These are phyloP conservation scores for Cygnus olor DNA, from an alignment of 2,797 vertebrate species.

Conservation along the genomic window DNA sequence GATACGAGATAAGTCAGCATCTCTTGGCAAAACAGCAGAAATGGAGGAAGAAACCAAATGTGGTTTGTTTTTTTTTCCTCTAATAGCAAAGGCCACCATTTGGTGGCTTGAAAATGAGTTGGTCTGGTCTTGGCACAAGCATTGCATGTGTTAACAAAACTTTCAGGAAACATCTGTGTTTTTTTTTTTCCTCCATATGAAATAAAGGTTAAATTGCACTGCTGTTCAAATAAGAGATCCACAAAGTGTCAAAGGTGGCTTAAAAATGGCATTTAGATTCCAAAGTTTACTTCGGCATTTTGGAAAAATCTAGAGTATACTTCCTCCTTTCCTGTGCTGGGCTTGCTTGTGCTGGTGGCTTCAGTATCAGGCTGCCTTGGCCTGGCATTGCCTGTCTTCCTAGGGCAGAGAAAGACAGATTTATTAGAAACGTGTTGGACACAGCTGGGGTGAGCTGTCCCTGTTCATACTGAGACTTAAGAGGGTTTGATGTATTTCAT, in stretches of 20 bases:
- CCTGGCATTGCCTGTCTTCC: not conserved
- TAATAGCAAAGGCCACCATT: not conserved
- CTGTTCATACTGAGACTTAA: not conserved
- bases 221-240: not conserved
- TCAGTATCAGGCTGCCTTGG: not conserved
- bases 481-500: not conserved
- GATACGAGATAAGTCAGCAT: not conserved
- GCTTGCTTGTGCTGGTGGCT: not conserved
- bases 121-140: not conserved
- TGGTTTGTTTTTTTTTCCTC: fast-evolving
- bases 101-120: not conserved
- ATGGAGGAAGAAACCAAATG: not conserved
- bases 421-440: not conserved
- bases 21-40: not conserved
- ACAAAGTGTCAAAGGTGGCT: not conserved
- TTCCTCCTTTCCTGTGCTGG: not conserved
- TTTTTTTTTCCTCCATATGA: not conserved
- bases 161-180: not conserved
- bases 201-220: not conserved
- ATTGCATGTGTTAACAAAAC: not conserved
- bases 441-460: not conserved
- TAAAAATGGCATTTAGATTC: not conserved
- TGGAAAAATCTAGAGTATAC: not conserved
- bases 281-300: not conserved
- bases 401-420: not conserved